Evolutionary conservation across 2,888 invertebrate genomes (phyloP).

Genomic region (Calliphora vomitoria): DNA sequence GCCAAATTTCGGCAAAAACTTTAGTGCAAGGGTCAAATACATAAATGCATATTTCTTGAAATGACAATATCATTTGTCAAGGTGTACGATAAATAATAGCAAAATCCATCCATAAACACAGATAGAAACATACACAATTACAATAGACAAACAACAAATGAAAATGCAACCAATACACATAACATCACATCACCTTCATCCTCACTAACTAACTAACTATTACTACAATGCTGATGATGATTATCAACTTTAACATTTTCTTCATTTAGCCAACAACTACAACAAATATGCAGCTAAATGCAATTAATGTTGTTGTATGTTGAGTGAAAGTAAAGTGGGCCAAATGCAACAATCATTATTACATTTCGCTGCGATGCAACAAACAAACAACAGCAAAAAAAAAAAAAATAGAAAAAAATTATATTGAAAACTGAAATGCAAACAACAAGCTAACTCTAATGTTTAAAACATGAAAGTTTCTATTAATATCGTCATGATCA

Average conservation of each 20-base stretch:
- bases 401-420: constrained; percentile 27
- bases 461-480: constrained; percentile 69
- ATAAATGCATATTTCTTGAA: too few species aligned
- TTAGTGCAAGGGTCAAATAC: too few species aligned
- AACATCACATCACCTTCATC: constrained; percentile 57
- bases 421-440: constrained; percentile 81
- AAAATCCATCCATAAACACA: not conserved
- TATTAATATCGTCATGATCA: constrained; percentile 48
- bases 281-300: constrained; percentile 34
- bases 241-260: constrained; percentile 62
- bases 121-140: not conserved
- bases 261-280: constrained; percentile 52
- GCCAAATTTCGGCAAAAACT: too few species aligned
- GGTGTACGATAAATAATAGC: not conserved
- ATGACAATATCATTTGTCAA: not conserved
- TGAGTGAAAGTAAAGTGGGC: constrained; percentile 83
- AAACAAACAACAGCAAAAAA: constrained; percentile 6
- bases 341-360: constrained; percentile 83
- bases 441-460: constrained; percentile 54
- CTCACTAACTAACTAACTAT: constrained; percentile 14
- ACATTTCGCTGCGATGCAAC: constrained; percentile 76
- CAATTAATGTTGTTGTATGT: constrained; percentile 75
- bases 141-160: constrained; percentile 54
- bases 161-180: constrained; percentile 50
- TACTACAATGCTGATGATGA: constrained; percentile 30